Evolutionary conservation across 92 coral and sea anemone species (phyloP).

Genomic region (Pocillopora meandrina): DNA sequence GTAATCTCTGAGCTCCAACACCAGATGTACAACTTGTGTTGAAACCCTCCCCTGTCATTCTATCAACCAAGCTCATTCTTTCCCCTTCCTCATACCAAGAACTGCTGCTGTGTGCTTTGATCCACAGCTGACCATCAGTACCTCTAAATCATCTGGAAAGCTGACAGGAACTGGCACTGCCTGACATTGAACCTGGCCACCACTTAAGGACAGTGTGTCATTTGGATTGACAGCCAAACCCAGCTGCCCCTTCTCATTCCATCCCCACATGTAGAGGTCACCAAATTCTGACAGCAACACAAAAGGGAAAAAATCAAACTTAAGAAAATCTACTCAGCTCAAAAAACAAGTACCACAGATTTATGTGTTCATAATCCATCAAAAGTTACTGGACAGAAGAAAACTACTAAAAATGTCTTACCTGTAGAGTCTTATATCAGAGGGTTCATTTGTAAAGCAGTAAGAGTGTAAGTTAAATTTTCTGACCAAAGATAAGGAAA

Average conservation of each 20-base stretch:
- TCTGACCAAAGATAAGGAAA: no score
- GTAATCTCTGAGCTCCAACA: no score
- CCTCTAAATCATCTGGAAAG: constrained; percentile 60
- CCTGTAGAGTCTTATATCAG: no score
- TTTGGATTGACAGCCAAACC: constrained; percentile 70
- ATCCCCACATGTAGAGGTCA: constrained; percentile 97
- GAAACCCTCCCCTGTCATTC: no score
- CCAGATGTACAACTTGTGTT: no score
- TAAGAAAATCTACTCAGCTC: not conserved
- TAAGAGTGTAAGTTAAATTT: no score
- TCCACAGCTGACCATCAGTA: constrained; percentile 82
- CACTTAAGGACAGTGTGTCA: not conserved
- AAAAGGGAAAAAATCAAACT: not conserved
- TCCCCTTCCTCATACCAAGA: constrained; percentile 46
- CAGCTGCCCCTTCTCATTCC: constrained; percentile 96
- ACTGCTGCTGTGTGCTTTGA: constrained; percentile 90
- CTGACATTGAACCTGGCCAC: constrained; percentile 57
- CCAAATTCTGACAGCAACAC: constrained; percentile 63
- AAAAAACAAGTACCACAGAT: not conserved
- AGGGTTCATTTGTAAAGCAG: no score
- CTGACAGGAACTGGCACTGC: constrained; percentile 62
- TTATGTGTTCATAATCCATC: not conserved
- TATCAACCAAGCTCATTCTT: no score
- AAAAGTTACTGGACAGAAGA: no score
- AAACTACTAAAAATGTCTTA: no score